Conservation (phyloP, 2,888 invertebrate species). For the Sisyra nigra region DNA sequence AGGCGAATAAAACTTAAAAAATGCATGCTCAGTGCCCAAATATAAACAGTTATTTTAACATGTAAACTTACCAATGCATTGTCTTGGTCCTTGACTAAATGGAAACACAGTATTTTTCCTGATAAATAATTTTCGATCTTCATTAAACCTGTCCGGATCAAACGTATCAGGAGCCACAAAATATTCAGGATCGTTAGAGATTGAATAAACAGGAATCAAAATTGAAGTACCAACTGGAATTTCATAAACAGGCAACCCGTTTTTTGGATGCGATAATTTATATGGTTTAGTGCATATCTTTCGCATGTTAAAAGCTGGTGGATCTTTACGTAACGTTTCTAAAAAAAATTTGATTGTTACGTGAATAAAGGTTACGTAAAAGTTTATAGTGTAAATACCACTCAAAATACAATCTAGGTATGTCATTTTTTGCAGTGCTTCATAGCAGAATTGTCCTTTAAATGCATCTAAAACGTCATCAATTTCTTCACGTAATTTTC, state of each 20-base stretch:
- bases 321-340: not conserved
- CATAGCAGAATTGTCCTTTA: conserved; percentile 23
- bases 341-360: not conserved
- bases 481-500: conserved; percentile 25
- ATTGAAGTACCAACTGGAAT: not conserved
- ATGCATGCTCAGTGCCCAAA: too few relatives aligned
- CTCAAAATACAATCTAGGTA: conserved; percentile 22
- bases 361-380: not conserved
- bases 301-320: not conserved
- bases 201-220: not conserved
- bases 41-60: not conserved
- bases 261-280: not conserved
- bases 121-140: not conserved
- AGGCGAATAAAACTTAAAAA: too few relatives aligned
- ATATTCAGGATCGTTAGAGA: not conserved
- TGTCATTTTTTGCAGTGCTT: conserved; percentile 26
- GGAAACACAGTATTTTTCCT: not conserved
- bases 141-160: not conserved
- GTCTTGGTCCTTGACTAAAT: conserved; percentile 1
- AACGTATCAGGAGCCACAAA: not conserved
- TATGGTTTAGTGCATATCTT: not conserved
- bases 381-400: not conserved
- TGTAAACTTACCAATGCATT: not conserved
- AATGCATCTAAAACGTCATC: conserved; percentile 17
- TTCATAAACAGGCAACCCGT: not conserved